Conservation (phyloP, 2,113 vertebrate species). For the Halcyon senegalensis region DNA sequence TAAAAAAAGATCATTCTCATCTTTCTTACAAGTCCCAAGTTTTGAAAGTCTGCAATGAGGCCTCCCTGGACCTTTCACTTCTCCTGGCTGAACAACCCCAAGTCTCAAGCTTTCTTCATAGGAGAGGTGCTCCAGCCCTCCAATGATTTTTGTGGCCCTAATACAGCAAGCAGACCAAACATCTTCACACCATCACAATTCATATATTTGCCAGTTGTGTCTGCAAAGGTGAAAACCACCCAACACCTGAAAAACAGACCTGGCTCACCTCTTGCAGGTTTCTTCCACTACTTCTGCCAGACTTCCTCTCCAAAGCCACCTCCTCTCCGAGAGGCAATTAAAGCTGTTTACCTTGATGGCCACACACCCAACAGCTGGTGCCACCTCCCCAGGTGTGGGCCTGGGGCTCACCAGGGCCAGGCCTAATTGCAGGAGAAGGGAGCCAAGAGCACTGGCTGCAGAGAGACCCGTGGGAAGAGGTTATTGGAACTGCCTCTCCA, state of each 20-base stretch:
- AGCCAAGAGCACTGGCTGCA: neutral
- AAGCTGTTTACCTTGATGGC: rapidly evolving
- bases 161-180: neutral
- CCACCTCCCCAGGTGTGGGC: neutral
- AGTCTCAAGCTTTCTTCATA: neutral
- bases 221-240: rapidly evolving
- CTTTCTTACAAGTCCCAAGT: neutral
- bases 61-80: neutral
- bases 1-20: neutral
- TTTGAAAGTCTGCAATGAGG: neutral
- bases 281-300: rapidly evolving
- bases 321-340: rapidly evolving
- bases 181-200: neutral
- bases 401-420: neutral
- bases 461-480: neutral
- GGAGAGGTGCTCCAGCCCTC: neutral
- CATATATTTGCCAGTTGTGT: rapidly evolving
- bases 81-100: neutral
- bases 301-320: rapidly evolving
- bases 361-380: neutral
- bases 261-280: rapidly evolving
- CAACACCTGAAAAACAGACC: rapidly evolving
- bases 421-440: neutral
- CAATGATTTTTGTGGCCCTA: neutral
- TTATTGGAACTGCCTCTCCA: neutral